Percentiles rank a stretch among this genome's conserved stretches.
phyloP scores from a whole-genome alignment of 2,888 invertebrate species.

The Rapana venosa region DNA sequence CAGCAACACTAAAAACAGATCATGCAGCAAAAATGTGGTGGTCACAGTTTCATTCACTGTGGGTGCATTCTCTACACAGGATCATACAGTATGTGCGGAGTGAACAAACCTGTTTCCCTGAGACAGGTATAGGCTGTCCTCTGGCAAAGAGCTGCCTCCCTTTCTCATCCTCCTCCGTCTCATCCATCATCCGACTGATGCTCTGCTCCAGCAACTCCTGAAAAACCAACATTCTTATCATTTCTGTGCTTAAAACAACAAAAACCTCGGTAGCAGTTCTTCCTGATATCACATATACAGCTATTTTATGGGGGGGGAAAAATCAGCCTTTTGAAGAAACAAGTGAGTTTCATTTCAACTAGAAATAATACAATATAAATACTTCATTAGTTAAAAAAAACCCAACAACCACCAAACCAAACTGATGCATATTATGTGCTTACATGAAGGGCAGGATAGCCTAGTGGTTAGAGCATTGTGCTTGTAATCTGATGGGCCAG shows the following conservation, averaged over 20 bases:
- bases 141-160: conserved; percentile 52
- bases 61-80: too few species aligned
- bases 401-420: too few species aligned
- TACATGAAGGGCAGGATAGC: too few species aligned
- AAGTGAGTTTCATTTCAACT: too few species aligned
- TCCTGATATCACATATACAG: not conserved
- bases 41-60: too few species aligned
- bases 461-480: too few species aligned
- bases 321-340: not conserved
- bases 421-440: too few species aligned
- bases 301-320: not conserved
- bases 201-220: conserved; percentile 80
- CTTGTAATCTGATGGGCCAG: too few species aligned
- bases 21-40: too few species aligned
- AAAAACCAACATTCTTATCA: conserved; percentile 68
- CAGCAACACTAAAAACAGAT: too few species aligned
- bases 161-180: conserved; percentile 67
- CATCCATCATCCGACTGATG: conserved; percentile 74
- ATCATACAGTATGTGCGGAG: not conserved
- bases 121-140: conserved; percentile 31
- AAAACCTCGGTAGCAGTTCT: not conserved
- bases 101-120: conserved; percentile 7
- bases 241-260: not conserved
- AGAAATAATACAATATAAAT: too few species aligned
- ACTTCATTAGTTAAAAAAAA: too few species aligned